phyloP scores from a whole-genome alignment of 2,113 vertebrate species.

The Emydocephalus ijimae region DNA sequence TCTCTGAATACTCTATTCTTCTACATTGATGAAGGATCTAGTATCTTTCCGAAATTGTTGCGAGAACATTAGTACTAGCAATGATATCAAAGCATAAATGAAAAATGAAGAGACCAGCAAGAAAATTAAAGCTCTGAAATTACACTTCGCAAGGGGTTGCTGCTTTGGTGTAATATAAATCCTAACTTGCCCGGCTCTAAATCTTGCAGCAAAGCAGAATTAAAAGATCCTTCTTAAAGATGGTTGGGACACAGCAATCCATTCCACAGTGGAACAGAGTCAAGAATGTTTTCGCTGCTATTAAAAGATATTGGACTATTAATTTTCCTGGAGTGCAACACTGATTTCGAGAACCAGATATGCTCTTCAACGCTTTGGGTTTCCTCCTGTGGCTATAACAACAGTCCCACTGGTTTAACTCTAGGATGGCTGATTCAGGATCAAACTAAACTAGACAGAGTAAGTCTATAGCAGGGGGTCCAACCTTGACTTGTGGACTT shows the following conservation, averaged over 20 bases:
- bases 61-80: neutral
- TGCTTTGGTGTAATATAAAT: neutral
- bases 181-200: neutral
- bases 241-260: neutral
- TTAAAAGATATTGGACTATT: neutral
- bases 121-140: neutral
- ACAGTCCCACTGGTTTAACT: neutral
- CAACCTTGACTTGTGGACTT: neutral
- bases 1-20: neutral
- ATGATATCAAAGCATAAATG: neutral
- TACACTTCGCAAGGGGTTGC: neutral
- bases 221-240: neutral
- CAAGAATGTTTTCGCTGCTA: neutral
- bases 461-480: neutral
- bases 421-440: neutral
- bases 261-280: neutral
- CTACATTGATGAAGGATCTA: neutral
- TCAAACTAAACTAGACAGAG: neutral
- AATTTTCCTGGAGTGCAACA: neutral
- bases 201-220: neutral
- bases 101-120: neutral
- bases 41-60: neutral
- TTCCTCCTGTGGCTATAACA: neutral
- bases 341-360: neutral
- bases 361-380: neutral